Percentiles rank a stretch among this genome's conserved stretches.
These are phyloP conservation scores for Rhabdomys dilectus DNA, from an alignment of 2,113 vertebrate genomes.

Conservation along the genomic window DNA sequence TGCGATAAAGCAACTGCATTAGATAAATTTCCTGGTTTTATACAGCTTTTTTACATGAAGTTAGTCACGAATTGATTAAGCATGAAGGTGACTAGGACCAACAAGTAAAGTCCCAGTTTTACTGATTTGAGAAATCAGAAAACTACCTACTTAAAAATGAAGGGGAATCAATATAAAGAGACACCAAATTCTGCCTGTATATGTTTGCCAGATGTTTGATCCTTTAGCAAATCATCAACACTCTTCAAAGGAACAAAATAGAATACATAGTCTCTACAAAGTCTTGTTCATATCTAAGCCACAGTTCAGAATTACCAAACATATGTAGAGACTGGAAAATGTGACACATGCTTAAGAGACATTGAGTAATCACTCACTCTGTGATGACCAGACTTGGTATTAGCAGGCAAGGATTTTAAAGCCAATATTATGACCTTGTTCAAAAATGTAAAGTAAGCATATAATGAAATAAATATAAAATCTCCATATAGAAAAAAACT, in stretches of 20 bases:
- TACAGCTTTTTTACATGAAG: slow-evolving; percentile 4
- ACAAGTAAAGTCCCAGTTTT: slow-evolving; percentile 40
- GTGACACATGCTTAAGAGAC: neutral
- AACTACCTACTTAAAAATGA: slow-evolving; percentile 44
- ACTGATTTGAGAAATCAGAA: slow-evolving; percentile 51
- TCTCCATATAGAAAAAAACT: slow-evolving; percentile 41
- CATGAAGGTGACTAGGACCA: neutral
- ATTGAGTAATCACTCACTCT: neutral
- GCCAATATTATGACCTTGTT: neutral
- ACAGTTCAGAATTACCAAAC: slow-evolving; percentile 30
- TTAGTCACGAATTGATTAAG: neutral
- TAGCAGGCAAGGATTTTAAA: slow-evolving; percentile 17
- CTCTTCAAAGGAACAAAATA: slow-evolving; percentile 60
- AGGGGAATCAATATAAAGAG: neutral
- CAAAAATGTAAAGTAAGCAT: neutral
- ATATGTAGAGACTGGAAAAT: slow-evolving; percentile 29
- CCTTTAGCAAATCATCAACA: slow-evolving; percentile 12
- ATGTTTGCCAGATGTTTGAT: slow-evolving; percentile 50
- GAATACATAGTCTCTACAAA: slow-evolving; percentile 24
- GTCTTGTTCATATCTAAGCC: slow-evolving; percentile 11
- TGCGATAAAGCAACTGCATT: slow-evolving; percentile 26
- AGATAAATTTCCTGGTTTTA: slow-evolving; percentile 9
- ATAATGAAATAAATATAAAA: slow-evolving; percentile 15
- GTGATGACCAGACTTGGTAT: neutral
- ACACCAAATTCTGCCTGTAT: slow-evolving; percentile 28